A percentile compares a stretch with the other conserved stretches of the same genome.
phyloP scores from a whole-genome alignment of 2,797 vertebrate species.

The Otus scops region DNA sequence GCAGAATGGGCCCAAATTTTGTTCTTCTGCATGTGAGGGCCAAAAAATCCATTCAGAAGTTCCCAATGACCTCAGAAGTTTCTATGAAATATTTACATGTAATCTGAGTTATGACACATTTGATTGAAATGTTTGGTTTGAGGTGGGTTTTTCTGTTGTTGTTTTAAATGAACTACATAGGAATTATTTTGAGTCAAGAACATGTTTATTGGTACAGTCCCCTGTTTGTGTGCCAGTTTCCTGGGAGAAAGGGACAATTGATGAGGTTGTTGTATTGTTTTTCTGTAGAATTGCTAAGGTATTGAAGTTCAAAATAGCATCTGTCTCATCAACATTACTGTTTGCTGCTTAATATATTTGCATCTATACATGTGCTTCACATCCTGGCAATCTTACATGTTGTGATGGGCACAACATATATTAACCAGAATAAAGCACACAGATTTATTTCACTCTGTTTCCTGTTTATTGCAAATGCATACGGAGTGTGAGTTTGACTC shows the following conservation, averaged over 20 bases:
- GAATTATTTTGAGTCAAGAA: neutral
- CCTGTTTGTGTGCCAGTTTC: neutral
- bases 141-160: neutral
- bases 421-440: neutral
- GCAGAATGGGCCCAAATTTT: neutral
- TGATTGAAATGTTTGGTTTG: neutral
- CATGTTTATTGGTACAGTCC: neutral
- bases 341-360: neutral
- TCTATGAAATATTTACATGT: neutral
- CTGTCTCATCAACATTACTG: neutral
- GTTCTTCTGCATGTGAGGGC: neutral
- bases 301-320: neutral
- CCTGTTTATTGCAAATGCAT: neutral
- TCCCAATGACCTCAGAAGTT: neutral
- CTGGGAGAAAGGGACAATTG: neutral
- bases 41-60: neutral
- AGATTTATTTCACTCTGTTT: neutral
- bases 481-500: neutral
- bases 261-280: neutral
- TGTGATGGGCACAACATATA: fast-evolving
- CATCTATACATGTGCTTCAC: neutral
- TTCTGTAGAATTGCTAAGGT: neutral
- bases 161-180: neutral
- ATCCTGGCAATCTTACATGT: neutral
- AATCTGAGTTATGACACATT: neutral